Conservation (phyloP, 2,113 vertebrate genomes). For the Cinclus cinclus region DNA sequence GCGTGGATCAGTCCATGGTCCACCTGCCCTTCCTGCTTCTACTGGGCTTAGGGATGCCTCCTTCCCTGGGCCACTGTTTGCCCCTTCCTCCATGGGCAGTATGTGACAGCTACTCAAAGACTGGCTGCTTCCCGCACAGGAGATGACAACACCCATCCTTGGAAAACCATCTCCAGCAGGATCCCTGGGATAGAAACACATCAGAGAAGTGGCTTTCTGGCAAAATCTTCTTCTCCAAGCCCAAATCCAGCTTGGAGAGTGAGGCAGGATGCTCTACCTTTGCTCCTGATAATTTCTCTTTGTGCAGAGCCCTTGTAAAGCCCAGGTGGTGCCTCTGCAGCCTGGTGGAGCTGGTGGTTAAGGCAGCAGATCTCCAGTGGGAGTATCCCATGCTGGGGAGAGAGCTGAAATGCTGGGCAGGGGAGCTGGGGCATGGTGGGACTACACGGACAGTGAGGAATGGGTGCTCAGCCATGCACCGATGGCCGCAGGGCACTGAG, state of each 20-base stretch:
- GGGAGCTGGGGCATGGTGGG: background rate
- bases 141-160: background rate
- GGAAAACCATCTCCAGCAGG: background rate
- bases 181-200: background rate
- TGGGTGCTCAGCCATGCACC: fast-evolving
- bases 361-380: background rate
- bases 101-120: background rate
- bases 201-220: background rate
- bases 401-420: background rate
- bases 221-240: background rate
- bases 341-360: background rate
- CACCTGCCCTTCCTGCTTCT: background rate
- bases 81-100: background rate
- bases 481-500: fast-evolving
- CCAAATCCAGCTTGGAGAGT: background rate
- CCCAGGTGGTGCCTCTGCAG: background rate
- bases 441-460: background rate
- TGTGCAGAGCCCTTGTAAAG: background rate
- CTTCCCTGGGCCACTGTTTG: background rate
- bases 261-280: background rate
- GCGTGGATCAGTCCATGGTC: fast-evolving
- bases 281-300: fast-evolving
- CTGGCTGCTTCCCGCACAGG: background rate
- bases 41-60: background rate
- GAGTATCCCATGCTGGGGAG: background rate